Evolutionary conservation across 2,888 invertebrate genomes (phyloP).

Genomic region (Heliothis peltigera): DNA sequence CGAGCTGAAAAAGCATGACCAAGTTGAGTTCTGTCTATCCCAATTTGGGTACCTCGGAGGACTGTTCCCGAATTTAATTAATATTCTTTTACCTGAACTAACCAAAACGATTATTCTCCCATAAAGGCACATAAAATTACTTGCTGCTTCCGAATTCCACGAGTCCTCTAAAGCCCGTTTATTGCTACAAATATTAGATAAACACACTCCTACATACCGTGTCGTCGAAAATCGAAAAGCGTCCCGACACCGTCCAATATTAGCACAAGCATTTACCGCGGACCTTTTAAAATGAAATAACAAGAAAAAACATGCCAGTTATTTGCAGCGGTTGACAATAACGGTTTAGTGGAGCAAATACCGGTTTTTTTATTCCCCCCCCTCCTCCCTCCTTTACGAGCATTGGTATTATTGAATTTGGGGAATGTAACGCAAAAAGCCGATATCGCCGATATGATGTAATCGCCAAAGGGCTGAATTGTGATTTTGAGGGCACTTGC

Average conservation of each 20-base stretch:
- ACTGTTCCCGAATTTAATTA: too few relatives aligned
- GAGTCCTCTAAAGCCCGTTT: not conserved
- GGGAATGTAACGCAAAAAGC: constrained; percentile 63
- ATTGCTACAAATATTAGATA: not conserved
- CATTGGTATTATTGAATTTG: constrained; percentile 71
- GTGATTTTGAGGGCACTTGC: constrained; percentile 71
- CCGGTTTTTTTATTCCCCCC: constrained; percentile 48
- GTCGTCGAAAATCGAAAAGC: constrained; percentile 16
- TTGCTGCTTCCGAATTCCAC: not conserved
- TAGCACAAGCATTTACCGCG: constrained; percentile 43
- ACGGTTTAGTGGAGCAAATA: constrained; percentile 62
- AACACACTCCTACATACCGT: not conserved
- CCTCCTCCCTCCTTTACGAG: constrained; percentile 63
- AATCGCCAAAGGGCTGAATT: constrained; percentile 71
- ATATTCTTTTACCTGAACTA: not conserved
- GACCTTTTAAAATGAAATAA: constrained; percentile 62
- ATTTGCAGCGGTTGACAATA: constrained; percentile 63
- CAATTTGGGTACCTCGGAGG: too few relatives aligned
- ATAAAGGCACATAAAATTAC: not conserved
- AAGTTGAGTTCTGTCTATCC: too few relatives aligned
- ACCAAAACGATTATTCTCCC: not conserved
- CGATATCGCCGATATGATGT: constrained; percentile 70
- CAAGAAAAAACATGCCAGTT: constrained; percentile 62
- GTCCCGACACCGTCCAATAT: constrained; percentile 28
- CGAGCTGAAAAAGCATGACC: too few relatives aligned